Conservation (phyloP, 2,888 invertebrate genomes). For the Protonemura montana region DNA sequence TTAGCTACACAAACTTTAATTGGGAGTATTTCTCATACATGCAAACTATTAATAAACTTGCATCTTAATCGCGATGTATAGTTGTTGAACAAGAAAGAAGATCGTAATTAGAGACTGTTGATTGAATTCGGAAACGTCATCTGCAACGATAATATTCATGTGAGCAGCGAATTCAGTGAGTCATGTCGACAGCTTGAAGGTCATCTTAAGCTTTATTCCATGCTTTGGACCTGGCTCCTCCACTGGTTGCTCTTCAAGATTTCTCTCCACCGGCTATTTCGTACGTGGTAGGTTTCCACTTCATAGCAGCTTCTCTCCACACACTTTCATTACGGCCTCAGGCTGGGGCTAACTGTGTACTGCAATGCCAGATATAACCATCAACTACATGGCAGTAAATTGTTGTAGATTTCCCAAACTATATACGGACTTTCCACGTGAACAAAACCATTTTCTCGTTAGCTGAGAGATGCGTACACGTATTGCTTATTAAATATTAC, state of each 20-base stretch:
- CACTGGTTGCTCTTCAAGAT: background rate
- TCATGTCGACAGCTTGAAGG: background rate
- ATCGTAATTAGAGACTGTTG: background rate
- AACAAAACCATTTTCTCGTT: conserved; percentile 4
- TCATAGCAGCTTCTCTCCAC: background rate
- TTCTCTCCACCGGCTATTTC: no score
- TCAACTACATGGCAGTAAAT: background rate
- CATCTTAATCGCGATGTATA: background rate
- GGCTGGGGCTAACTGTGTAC: background rate
- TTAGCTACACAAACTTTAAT: conserved; percentile 30
- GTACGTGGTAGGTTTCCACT: background rate
- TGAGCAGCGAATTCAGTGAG: background rate
- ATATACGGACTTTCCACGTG: background rate
- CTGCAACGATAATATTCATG: background rate
- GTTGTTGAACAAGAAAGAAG: background rate
- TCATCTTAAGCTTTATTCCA: no score
- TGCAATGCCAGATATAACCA: background rate
- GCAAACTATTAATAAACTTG: conserved; percentile 24
- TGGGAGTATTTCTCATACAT: conserved; percentile 27
- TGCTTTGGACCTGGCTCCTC: background rate
- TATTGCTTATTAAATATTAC: conserved; percentile 12
- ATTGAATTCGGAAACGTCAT: background rate
- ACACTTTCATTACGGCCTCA: background rate
- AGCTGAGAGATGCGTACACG: background rate
- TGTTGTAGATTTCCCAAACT: background rate